A percentile compares a stretch with the other conserved stretches of the same genome.
Evolutionary conservation across 2,113 vertebrate genomes (phyloP).

Genomic region (Bos javanicus): DNA sequence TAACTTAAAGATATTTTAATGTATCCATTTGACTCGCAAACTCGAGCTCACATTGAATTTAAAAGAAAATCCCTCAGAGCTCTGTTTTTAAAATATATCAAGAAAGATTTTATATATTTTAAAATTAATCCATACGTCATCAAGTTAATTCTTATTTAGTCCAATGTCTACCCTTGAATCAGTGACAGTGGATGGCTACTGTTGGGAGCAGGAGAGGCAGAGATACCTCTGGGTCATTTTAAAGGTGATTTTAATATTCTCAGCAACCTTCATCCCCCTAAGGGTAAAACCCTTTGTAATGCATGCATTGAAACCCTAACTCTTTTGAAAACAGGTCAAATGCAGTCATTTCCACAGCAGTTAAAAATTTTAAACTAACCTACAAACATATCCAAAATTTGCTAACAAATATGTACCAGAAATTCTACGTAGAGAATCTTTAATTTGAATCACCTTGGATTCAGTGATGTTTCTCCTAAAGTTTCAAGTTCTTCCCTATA

Average conservation of each 20-base stretch:
- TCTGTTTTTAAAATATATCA: conserved; percentile 31
- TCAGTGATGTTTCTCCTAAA: neutral
- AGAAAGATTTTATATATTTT: conserved; percentile 15
- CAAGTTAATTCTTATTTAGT: conserved; percentile 56
- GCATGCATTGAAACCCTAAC: neutral
- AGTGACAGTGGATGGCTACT: conserved; percentile 34
- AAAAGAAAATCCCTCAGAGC: conserved; percentile 12
- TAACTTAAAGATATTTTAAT: conserved; percentile 46
- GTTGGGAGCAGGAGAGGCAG: neutral
- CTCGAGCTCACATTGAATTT: conserved; percentile 19
- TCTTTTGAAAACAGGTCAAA: conserved; percentile 41
- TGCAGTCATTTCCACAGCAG: neutral
- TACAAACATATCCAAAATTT: neutral
- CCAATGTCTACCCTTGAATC: conserved; percentile 45
- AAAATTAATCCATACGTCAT: conserved; percentile 50
- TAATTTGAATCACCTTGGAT: neutral
- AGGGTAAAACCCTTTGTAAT: conserved; percentile 11
- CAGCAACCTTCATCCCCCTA: neutral
- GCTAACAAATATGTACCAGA: neutral
- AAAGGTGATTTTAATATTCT: conserved; percentile 68
- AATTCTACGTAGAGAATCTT: neutral
- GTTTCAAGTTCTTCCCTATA: neutral
- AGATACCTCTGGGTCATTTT: conserved; percentile 40
- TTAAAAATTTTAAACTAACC: neutral
- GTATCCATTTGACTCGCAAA: conserved; percentile 7